These are phyloP conservation scores for Gymnodraco acuticeps DNA, from an alignment of 2,797 vertebrate genomes.

Conservation along the genomic window DNA sequence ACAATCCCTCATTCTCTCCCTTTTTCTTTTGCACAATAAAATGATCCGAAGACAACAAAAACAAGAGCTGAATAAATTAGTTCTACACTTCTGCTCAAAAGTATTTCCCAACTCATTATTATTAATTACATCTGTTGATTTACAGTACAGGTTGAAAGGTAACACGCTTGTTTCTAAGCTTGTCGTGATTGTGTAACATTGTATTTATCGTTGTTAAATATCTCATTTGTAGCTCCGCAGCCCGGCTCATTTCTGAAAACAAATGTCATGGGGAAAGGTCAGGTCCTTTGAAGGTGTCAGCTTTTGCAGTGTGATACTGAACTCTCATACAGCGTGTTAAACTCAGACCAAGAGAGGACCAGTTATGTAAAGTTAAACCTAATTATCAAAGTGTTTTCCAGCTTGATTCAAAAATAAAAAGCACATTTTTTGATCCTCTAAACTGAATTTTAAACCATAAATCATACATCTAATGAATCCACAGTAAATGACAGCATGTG, in stretches of 20 bases:
- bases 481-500: not conserved
- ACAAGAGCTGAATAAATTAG: slow-evolving; percentile 71
- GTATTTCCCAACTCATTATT: slow-evolving; percentile 37
- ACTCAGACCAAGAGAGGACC: slow-evolving; percentile 12
- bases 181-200: slow-evolving; percentile 56
- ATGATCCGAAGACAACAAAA: slow-evolving; percentile 33
- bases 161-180: slow-evolving; percentile 46
- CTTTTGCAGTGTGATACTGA: slow-evolving; percentile 24
- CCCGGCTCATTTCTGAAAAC: slow-evolving; percentile 66
- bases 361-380: not conserved
- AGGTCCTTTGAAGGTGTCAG: slow-evolving; percentile 55
- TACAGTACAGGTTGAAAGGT: slow-evolving; percentile 54
- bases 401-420: slow-evolving; percentile 31
- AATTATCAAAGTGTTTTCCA: slow-evolving; percentile 22
- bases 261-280: slow-evolving; percentile 75
- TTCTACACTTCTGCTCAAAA: slow-evolving; percentile 50
- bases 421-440: slow-evolving; percentile 63
- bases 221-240: slow-evolving; percentile 69
- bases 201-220: slow-evolving; percentile 55
- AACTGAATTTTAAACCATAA: slow-evolving; percentile 21
- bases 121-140: slow-evolving; percentile 62
- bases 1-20: slow-evolving; percentile 35
- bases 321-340: slow-evolving; percentile 18
- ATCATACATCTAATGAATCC: slow-evolving; percentile 15
- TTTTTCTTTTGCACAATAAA: slow-evolving; percentile 56